phyloP scores from a whole-genome alignment of 2,113 vertebrate species.

The Nansenia antarctica region DNA sequence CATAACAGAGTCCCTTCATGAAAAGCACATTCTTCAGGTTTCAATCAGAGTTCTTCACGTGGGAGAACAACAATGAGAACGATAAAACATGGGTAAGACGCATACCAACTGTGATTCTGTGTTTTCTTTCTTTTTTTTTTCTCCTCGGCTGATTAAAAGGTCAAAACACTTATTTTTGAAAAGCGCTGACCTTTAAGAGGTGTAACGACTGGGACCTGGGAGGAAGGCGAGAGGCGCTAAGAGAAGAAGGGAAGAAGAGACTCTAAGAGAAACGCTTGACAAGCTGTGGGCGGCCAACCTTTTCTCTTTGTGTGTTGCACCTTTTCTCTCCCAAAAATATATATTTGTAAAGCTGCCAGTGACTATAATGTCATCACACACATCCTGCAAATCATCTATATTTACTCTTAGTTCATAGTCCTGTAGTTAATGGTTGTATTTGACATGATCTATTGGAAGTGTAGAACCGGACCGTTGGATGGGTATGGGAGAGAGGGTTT shows the following conservation, averaged over 20 bases:
- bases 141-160: conserved; percentile 43
- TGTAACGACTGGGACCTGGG: conserved; percentile 34
- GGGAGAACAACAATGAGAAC: neutral
- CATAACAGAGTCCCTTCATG: too few species aligned
- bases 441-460: neutral
- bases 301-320: neutral
- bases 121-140: conserved; percentile 11
- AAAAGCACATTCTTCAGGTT: neutral
- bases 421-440: neutral
- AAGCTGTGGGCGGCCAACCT: conserved; percentile 8
- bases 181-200: conserved; percentile 43
- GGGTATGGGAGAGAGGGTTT: neutral
- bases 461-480: neutral
- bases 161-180: conserved; percentile 46
- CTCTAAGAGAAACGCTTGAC: neutral
- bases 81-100: conserved; percentile 13
- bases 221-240: conserved; percentile 9
- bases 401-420: neutral
- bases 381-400: neutral
- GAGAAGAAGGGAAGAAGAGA: neutral
- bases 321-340: conserved; percentile 19
- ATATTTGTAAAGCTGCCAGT: conserved; percentile 1
- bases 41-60: neutral
- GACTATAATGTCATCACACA: neutral
- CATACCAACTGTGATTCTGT: conserved; percentile 22